Conservation (phyloP, 1,140 invertebrate species). For the Drosophila busckii region DNA sequence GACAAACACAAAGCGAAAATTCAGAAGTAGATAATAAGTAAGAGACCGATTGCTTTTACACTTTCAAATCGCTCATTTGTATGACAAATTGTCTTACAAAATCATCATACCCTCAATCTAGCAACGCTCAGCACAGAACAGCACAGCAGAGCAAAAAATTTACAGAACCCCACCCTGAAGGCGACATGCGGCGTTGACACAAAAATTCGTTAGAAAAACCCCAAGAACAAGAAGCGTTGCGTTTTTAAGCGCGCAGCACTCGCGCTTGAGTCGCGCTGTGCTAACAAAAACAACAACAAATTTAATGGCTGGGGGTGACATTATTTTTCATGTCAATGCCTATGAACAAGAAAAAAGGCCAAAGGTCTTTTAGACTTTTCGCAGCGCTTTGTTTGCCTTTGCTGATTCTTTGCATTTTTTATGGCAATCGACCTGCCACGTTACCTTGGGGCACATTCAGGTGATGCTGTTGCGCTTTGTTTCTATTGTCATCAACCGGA, state of each 20-base stretch:
- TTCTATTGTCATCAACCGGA: slow-evolving; percentile 78
- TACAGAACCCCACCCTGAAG: slow-evolving; percentile 6
- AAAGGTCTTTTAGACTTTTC: slow-evolving; percentile 46
- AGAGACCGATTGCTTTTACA: too few relatives aligned
- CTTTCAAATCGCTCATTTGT: too few relatives aligned
- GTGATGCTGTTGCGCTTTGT: slow-evolving; percentile 63
- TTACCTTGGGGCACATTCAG: slow-evolving; percentile 51
- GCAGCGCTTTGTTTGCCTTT: slow-evolving; percentile 50
- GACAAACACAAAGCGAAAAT: too few relatives aligned
- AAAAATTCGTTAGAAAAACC: slow-evolving; percentile 53
- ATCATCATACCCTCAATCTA: slow-evolving; percentile 1
- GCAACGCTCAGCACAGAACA: too few relatives aligned
- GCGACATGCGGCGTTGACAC: slow-evolving; percentile 58
- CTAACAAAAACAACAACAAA: slow-evolving; percentile 1
- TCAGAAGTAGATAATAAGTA: too few relatives aligned
- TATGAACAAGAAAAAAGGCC: slow-evolving; percentile 51
- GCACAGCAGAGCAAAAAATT: too few relatives aligned
- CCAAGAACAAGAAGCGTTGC: slow-evolving; percentile 38
- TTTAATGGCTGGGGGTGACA: slow-evolving; percentile 59
- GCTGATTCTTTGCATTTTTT: slow-evolving; percentile 74
- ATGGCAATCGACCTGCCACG: slow-evolving; percentile 31
- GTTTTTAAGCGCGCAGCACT: slow-evolving; percentile 37
- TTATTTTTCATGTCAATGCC: slow-evolving; percentile 78
- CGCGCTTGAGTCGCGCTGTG: slow-evolving; percentile 14
- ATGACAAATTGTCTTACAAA: too few relatives aligned